Evolutionary conservation across 2,113 vertebrate genomes (phyloP), one percentile per base, ranked within the genome.

Genomic region (Cyanoliseus patagonus): DNA sequence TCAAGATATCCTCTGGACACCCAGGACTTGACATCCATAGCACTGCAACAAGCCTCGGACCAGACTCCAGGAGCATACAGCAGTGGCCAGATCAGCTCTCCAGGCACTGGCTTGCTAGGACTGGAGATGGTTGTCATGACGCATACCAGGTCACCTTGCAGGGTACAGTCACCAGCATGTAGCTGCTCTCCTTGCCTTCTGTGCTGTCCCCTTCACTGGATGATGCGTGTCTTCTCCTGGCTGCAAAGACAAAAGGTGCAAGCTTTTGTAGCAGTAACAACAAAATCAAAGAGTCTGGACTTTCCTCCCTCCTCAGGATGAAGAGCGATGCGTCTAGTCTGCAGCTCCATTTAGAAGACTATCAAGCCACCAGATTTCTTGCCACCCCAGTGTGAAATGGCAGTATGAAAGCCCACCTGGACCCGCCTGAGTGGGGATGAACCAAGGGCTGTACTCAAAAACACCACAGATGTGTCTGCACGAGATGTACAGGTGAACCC

Each of bases 351-450:
- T 57, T 42, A 19, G 47, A 78, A 80, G 25, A 80, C 30, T 24
- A 16, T 17, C 62, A 41, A 17, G 23, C 20, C 37, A 68, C 41
- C 67, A 61, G 28, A 63, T 51, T 73, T 76, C 47, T 81, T 83
- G 18, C 17, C n/a, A 37, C 14, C 52, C 27, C 17, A 2, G 25
- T 15, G 42, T 47, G 68, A 85, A 79, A 46, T 6, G 31, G 8
- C 5, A 4, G 19, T 10, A 30, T 1, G 33, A 77, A 81, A 87
- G 4, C 8, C 7, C 61, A 16, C 25, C 4, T 9, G 42, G 66
- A 72, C 23, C 14, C 27, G 37, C 46, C 28, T 3, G 42, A 79
- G 18, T 0, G 0, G 31, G 7, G 41, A 59, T 0, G 0, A 88
- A 59, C 22, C 3, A 11, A 78, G 33, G 47, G 37, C 19, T 86